A percentile compares a stretch with the other conserved stretches of the same genome.
Conservation (phyloP, 2,113 vertebrate species). For the Phalacrocorax carbo region DNA sequence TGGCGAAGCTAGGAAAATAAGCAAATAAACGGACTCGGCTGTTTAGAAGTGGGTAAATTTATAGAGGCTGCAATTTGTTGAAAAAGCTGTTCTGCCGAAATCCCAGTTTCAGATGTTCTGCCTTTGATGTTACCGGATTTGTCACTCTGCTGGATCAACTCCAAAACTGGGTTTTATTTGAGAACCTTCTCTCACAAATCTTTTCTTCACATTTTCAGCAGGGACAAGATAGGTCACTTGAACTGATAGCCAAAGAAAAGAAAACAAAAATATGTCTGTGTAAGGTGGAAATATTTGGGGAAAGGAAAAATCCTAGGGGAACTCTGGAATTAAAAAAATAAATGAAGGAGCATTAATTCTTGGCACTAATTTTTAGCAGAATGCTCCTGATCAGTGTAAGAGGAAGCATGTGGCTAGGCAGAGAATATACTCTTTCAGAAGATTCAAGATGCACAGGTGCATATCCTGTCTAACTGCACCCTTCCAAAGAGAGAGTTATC, state of each 20-base stretch:
- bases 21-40: not conserved
- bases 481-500: not conserved
- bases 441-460: constrained; percentile 15
- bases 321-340: not conserved
- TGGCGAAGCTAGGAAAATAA: not conserved
- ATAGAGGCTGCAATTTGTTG: constrained; percentile 15
- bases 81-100: not conserved
- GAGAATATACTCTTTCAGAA: not conserved
- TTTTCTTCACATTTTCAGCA: not conserved
- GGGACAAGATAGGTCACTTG: not conserved
- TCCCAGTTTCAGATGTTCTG: constrained; percentile 35
- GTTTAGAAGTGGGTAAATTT: not conserved
- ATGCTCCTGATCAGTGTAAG: not conserved
- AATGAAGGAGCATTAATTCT: not conserved
- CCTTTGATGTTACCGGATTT: constrained; percentile 55
- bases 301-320: not conserved
- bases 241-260: not conserved
- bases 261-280: not conserved
- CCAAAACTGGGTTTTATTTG: constrained; percentile 17
- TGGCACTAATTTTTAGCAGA: not conserved
- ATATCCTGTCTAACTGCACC: not conserved
- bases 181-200: constrained; percentile 7
- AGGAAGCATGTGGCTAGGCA: not conserved
- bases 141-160: constrained; percentile 45
- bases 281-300: not conserved